These are phyloP conservation scores for Pelodytes ibericus DNA, from an alignment of 2,797 vertebrate species.

Conservation along the genomic window DNA sequence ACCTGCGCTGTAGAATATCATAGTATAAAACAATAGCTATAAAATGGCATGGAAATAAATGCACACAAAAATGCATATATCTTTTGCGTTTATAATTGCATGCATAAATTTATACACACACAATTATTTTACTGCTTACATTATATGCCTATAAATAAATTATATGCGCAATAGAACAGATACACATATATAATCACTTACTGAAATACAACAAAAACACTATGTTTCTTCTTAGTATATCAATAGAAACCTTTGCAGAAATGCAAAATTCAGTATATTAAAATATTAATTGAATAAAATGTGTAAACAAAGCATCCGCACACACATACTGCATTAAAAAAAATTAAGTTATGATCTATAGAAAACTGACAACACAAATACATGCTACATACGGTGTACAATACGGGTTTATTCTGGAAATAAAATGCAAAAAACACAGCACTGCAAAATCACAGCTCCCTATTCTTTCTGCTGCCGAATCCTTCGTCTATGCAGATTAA, in stretches of 20 bases:
- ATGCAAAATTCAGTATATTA: no score
- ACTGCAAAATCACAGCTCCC: conserved; percentile 7
- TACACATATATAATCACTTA: neutral
- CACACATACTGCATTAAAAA: no score
- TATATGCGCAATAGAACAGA: neutral
- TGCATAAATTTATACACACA: neutral
- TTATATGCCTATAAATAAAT: neutral
- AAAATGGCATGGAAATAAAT: neutral
- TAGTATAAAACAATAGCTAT: neutral
- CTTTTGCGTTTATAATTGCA: neutral
- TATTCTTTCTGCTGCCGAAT: conserved; percentile 51
- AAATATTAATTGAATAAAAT: no score
- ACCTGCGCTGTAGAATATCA: no score
- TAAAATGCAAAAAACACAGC: neutral
- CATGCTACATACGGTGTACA: neutral
- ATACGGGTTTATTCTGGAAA: no score
- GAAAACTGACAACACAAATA: conserved; percentile 18
- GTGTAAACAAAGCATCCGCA: no score
- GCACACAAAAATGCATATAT: neutral
- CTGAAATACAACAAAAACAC: neutral
- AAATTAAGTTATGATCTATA: no score
- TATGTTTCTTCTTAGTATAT: no score
- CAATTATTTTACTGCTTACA: no score
- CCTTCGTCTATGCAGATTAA: conserved; percentile 52
- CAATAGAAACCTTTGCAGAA: no score